Percentiles rank a stretch among this genome's conserved stretches.
Evolutionary conservation across 1,140 invertebrate genomes (phyloP).

Genomic region (Wasmannia auropunctata): DNA sequence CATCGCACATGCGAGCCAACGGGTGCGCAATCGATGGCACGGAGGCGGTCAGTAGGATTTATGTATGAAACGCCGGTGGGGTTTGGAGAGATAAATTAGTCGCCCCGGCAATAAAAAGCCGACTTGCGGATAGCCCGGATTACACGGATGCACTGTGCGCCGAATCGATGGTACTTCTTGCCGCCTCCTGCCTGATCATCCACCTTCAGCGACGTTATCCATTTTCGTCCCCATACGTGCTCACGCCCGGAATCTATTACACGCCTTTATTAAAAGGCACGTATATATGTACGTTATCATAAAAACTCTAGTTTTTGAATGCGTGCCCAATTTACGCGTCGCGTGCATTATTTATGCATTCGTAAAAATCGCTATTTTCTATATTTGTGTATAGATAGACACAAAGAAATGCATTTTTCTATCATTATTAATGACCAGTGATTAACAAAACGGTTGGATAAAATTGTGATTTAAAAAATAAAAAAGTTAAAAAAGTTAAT

Average conservation of each 20-base stretch:
- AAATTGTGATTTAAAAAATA: not conserved
- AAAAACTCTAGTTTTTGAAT: not conserved
- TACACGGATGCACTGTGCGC: slow-evolving; percentile 75
- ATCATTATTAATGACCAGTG: not conserved
- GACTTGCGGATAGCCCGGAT: slow-evolving; percentile 77
- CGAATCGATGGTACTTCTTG: slow-evolving; percentile 75
- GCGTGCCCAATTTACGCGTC: not conserved
- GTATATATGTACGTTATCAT: not conserved
- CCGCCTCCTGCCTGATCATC: slow-evolving; percentile 50
- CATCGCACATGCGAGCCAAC: slow-evolving; percentile 40
- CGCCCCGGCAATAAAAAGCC: slow-evolving; percentile 74
- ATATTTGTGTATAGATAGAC: not conserved
- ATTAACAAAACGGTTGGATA: not conserved
- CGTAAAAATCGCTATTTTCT: not conserved
- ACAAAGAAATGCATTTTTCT: not conserved
- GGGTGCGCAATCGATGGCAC: slow-evolving; percentile 43
- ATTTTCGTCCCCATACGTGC: slow-evolving; percentile 55
- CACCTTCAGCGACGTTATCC: slow-evolving; percentile 56
- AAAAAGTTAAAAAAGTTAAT: not conserved
- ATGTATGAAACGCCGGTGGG: slow-evolving; percentile 74
- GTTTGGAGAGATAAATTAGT: slow-evolving; percentile 79
- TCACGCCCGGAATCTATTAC: not conserved
- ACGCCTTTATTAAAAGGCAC: not conserved
- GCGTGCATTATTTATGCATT: not conserved
- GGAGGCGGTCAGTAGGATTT: slow-evolving; percentile 74